Conservation (phyloP, 2,888 invertebrate genomes). For the Hyppa rectilinea region DNA sequence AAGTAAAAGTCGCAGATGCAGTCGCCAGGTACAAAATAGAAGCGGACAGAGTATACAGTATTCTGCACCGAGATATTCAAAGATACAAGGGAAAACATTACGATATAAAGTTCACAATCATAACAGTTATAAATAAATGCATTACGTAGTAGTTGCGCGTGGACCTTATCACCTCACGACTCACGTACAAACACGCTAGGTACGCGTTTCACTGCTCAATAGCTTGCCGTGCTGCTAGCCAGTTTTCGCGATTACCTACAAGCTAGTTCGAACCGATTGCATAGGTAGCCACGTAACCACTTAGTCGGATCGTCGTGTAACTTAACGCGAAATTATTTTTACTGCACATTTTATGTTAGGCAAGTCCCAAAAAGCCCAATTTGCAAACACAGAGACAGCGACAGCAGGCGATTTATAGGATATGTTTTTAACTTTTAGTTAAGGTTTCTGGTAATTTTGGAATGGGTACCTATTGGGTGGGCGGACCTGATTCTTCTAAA, state of each 20-base stretch:
- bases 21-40: slow-evolving; percentile 34
- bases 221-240: neutral
- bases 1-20: slow-evolving; percentile 48
- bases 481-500: slow-evolving; percentile 32
- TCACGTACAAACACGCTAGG: neutral
- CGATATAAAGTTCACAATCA: slow-evolving; percentile 49
- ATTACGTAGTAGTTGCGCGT: slow-evolving; percentile 63
- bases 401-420: slow-evolving; percentile 14
- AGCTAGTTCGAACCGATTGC: slow-evolving; percentile 2
- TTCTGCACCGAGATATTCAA: slow-evolving; percentile 23
- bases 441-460: slow-evolving; percentile 12
- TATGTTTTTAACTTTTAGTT: slow-evolving; percentile 16
- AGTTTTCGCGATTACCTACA: neutral
- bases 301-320: slow-evolving; percentile 30
- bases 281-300: too few species aligned
- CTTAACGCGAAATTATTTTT: slow-evolving; percentile 32
- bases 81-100: slow-evolving; percentile 57
- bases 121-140: slow-evolving; percentile 65
- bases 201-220: neutral
- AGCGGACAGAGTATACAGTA: slow-evolving; percentile 38
- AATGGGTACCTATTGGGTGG: neutral
- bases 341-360: slow-evolving; percentile 30
- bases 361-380: slow-evolving; percentile 50
- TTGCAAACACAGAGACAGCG: slow-evolving; percentile 21
- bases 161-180: slow-evolving; percentile 5